phyloP scores from a whole-genome alignment of 2,888 invertebrate species.

The Cerastoderma edule region DNA sequence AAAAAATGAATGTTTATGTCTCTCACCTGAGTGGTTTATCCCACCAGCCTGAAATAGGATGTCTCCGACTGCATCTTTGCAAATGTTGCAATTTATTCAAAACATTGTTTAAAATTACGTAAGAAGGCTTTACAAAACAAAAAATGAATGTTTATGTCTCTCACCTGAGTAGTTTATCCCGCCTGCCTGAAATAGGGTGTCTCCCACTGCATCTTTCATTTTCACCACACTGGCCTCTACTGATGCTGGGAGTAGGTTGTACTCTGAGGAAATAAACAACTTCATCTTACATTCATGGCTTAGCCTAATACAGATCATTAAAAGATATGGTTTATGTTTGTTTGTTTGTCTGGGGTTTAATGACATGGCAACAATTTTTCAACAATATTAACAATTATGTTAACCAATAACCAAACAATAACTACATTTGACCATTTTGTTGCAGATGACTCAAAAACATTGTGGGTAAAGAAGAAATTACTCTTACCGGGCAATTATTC shows the following conservation, averaged over 20 bases:
- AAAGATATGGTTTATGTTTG: not conserved
- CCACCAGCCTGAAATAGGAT: slow-evolving; percentile 53
- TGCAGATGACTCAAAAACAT: no score
- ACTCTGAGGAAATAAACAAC: not conserved
- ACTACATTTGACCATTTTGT: no score
- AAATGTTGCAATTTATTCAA: no score
- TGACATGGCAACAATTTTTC: no score
- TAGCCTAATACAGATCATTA: not conserved
- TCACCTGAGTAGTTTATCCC: slow-evolving; percentile 59
- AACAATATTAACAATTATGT: no score
- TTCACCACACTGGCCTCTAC: slow-evolving; percentile 11
- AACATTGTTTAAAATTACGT: not conserved
- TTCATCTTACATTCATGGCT: not conserved
- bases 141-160: not conserved
- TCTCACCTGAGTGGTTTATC: slow-evolving; percentile 53
- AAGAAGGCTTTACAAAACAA: not conserved
- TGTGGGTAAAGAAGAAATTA: no score
- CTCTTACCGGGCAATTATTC: no score
- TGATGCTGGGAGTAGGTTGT: not conserved
- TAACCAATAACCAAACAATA: no score
- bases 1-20: no score
- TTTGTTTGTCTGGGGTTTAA: no score
- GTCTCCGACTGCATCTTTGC: slow-evolving; percentile 25
- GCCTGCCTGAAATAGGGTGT: slow-evolving; percentile 48
- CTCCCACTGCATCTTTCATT: slow-evolving; percentile 22